Evolutionary conservation across 2,888 invertebrate genomes (phyloP), one percentile per base, ranked within the genome.

Genomic region (Protodeltote pygarga): DNA sequence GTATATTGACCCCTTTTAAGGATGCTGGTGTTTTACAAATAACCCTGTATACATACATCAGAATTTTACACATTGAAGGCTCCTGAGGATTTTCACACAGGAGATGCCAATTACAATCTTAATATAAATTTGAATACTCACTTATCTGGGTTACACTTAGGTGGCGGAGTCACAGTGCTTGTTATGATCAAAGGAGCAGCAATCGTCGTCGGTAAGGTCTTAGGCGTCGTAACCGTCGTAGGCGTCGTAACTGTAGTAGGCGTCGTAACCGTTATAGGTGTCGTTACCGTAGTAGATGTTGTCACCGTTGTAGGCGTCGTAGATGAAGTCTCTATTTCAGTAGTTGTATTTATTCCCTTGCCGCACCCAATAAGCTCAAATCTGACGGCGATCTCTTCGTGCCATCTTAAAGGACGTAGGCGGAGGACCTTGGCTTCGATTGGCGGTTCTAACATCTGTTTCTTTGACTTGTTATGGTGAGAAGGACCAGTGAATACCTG

Each of bases 301-400:
- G 21, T 23, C 0, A 5, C 2, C 6, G 27, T 33, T 4, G 29
- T 21, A 0, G 31, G 11, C 0, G 11, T 21, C 0, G 34, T 16
- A 0, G 24, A 9, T 3, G 45, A 49, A 4, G 34, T 35, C n/a
- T n/a, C n/a, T n/a, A n/a, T n/a, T n/a, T n/a, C n/a, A n/a, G n/a
- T n/a, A n/a, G n/a, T n/a, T n/a, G n/a, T n/a, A n/a, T n/a, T n/a
- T n/a, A n/a, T n/a, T n/a, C n/a, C n/a, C n/a, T n/a, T n/a, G n/a
- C n/a, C n/a, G 75, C 97, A 98, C 3, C 97, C 97, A 24, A 97
- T 92, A 5, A 97, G 77, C 67, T 97, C 97, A 16, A 96, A 91
- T 47, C 95, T 91, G 55, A 97, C 83, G 0, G 95, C 93, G 49
- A 93, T 92, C 42, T 77, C 93, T 3, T 93, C 93, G 64, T 95